Conservation (phyloP, 2,113 vertebrate genomes). For the Larimichthys polyactis region DNA sequence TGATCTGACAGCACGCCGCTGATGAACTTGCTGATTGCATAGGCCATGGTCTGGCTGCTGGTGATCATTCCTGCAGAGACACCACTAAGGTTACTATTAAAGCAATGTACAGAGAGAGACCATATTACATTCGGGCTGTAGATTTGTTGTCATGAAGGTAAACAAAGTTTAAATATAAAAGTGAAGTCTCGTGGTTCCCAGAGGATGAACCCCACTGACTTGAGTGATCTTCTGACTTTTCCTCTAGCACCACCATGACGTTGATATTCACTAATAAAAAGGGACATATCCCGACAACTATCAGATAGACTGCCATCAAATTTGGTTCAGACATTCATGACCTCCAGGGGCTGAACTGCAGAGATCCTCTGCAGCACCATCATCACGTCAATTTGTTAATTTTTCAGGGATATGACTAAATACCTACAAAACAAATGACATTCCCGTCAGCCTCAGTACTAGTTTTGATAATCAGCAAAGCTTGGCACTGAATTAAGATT, state of each 20-base stretch:
- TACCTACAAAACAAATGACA: neutral
- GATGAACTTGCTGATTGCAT: constrained; percentile 97
- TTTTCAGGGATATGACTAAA: neutral
- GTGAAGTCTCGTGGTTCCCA: neutral
- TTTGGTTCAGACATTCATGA: neutral
- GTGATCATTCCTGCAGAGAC: constrained; percentile 90
- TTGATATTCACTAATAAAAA: neutral
- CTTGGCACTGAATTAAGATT: too few species aligned
- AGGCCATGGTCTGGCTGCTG: constrained; percentile 97
- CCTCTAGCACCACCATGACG: neutral
- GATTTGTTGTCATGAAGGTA: neutral
- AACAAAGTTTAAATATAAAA: neutral
- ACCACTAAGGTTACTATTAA: neutral
- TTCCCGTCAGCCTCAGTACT: neutral
- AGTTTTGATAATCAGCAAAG: neutral
- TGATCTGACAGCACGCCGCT: constrained; percentile 95
- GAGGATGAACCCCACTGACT: neutral
- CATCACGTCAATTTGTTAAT: neutral
- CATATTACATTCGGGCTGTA: neutral
- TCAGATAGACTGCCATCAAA: neutral
- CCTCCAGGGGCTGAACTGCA: neutral
- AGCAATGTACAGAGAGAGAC: neutral
- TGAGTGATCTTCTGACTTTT: neutral
- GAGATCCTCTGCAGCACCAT: neutral
- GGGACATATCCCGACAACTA: neutral